Evolutionary conservation across 1,140 invertebrate genomes (phyloP), one percentile per base, ranked within the genome.

Genomic region (Agrilus planipennis): DNA sequence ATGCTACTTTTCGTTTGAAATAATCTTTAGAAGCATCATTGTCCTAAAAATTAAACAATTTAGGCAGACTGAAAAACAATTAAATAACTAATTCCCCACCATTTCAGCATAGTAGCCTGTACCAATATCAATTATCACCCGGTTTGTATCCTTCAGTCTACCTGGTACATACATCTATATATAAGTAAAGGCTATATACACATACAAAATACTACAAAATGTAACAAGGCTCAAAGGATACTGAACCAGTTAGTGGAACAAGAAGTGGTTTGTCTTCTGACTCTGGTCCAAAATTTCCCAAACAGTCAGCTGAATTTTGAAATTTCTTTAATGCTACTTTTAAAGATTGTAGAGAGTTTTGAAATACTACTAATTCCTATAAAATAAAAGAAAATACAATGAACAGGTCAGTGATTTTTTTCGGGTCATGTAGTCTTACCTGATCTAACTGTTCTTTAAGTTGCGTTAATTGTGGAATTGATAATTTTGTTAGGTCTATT

Each of bases 41-140:
- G 56, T 78, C 75, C 77, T 87, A 57, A 32, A 68, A 72, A 47
- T 37, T 40, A 39, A 5, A 39, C 10, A 39, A 44, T 44, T 11
- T 6, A 45, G n/a, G 12, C 17, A 47, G 28, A 28, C 10, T 9
- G 10, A 31, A 9, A 5, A 31, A 31, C 18, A 10, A 34, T 2
- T 14, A 15, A 15, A 20, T 16, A 29, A 18, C 9, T 42, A 39
- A 28, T 19, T 29, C 16, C 16, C 12, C 12, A 84, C 82, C 71
- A 91, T 89, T 63, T 92, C 81, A n/a, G 85, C 82, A 68, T 84
- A 95, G 63, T 95, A 96, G 48, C 90, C 89, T 41, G 91, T 94
- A 31, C 92, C 92, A 61, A 96, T 82, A 63, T 95, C 90, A 42
- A 95, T 81, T 9, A 94, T 65, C 16, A 94, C 87, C 62, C 82